Conservation (phyloP, 2,113 vertebrate genomes). For the Azemiops feae region DNA sequence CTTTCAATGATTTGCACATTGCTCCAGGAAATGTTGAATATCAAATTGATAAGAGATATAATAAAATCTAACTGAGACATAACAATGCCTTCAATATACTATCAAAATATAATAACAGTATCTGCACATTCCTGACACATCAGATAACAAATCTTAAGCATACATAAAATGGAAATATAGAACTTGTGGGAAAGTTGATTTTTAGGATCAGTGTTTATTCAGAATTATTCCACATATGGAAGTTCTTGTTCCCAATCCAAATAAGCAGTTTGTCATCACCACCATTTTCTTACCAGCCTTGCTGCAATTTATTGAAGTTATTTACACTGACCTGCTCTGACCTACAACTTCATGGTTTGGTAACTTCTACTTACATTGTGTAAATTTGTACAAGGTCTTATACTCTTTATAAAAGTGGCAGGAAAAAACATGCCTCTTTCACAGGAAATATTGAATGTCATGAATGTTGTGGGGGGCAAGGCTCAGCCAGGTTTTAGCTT, state of each 20-base stretch:
- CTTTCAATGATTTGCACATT: neutral
- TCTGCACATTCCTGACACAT: neutral
- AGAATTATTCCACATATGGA: neutral
- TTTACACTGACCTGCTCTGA: neutral
- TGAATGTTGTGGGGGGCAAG: neutral
- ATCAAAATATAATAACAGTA: neutral
- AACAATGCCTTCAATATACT: neutral
- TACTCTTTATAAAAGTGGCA: neutral
- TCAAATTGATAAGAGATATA: neutral
- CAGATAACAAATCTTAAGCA: neutral
- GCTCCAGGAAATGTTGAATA: neutral
- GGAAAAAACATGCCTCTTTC: neutral
- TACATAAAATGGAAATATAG: neutral
- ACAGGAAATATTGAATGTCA: neutral
- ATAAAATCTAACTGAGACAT: neutral
- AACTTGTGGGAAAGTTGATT: neutral
- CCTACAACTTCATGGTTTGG: neutral
- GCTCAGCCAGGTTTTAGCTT: neutral
- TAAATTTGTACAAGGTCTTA: neutral
- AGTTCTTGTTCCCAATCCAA: neutral
- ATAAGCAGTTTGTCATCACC: neutral
- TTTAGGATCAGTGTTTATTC: neutral
- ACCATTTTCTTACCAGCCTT: neutral
- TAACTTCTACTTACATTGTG: neutral
- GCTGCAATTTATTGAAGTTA: neutral